Evolutionary conservation across 2,113 vertebrate species (phyloP).

Genomic region (Ardeotis arabs): DNA sequence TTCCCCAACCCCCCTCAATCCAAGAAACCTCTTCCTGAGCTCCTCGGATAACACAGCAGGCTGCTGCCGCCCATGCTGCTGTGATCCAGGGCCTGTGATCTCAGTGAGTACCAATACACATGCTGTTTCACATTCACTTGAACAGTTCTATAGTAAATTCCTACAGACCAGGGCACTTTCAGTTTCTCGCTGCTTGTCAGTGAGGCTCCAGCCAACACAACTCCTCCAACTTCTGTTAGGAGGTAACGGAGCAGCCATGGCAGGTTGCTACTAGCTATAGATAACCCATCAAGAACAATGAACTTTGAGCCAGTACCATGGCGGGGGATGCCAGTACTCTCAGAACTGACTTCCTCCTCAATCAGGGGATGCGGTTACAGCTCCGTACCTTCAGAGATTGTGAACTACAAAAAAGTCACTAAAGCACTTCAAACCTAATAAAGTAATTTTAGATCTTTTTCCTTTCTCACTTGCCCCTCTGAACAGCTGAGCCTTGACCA

Average conservation of each 20-base stretch:
- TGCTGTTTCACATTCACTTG: neutral
- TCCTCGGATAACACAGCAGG: neutral
- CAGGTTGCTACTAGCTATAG: neutral
- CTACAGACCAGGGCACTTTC: neutral
- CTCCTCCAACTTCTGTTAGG: neutral
- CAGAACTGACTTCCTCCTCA: neutral
- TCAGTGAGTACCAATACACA: neutral
- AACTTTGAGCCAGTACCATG: neutral
- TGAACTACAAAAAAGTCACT: neutral
- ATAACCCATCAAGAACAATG: rapidly evolving
- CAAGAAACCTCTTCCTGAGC: neutral
- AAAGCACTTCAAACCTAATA: neutral
- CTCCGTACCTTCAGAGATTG: neutral
- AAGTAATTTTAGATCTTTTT: neutral
- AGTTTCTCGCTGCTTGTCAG: neutral
- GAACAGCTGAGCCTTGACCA: neutral
- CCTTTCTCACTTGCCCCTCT: neutral
- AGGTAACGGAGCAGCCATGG: neutral
- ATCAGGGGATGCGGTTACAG: neutral
- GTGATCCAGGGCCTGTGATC: neutral
- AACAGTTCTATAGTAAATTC: neutral
- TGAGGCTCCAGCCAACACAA: neutral
- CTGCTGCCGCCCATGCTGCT: neutral
- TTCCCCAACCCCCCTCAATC: rapidly evolving
- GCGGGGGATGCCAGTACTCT: neutral